A percentile compares a stretch with the other conserved stretches of the same genome.
Evolutionary conservation across 2,113 vertebrate species (phyloP).

Genomic region (Zosterops lateralis): DNA sequence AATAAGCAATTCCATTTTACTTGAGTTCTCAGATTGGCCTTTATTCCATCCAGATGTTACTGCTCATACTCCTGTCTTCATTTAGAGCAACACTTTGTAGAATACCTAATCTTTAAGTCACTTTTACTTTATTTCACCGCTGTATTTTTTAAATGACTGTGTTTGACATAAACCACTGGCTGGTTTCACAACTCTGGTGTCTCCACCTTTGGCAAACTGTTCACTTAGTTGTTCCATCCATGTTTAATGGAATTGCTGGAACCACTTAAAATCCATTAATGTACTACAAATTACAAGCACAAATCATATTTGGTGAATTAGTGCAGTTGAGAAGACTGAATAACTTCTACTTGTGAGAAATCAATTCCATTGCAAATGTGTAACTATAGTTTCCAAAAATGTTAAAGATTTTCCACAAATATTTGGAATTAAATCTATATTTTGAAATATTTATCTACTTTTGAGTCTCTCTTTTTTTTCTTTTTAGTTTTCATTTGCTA

Average conservation of each 20-base stretch:
- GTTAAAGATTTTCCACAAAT: not conserved
- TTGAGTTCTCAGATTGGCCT: conserved; percentile 47
- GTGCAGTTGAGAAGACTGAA: not conserved
- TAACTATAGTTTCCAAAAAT: not conserved
- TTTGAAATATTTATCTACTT: not conserved
- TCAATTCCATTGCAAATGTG: not conserved
- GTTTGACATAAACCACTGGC: conserved; percentile 64
- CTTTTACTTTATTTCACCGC: conserved; percentile 49
- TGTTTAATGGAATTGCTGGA: conserved; percentile 65
- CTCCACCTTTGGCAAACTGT: conserved; percentile 48
- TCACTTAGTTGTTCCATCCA: not conserved
- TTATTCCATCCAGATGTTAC: conserved; percentile 60
- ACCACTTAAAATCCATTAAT: conserved; percentile 57
- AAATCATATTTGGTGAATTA: not conserved
- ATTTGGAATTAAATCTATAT: not conserved
- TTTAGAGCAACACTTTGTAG: conserved; percentile 35
- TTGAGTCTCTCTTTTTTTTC: not conserved
- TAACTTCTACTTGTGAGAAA: not conserved
- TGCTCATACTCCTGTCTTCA: conserved; percentile 28
- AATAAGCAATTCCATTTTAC: conserved; percentile 32
- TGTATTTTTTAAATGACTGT: conserved; percentile 2
- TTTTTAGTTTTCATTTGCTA: not conserved
- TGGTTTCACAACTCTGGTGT: conserved; percentile 49
- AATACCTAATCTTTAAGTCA: conserved; percentile 16
- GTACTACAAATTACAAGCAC: conserved; percentile 21